Evolutionary conservation across 2,113 vertebrate genomes (phyloP), one percentile per base, ranked within the genome.

Genomic region (pig (Sus scrofa)): DNA sequence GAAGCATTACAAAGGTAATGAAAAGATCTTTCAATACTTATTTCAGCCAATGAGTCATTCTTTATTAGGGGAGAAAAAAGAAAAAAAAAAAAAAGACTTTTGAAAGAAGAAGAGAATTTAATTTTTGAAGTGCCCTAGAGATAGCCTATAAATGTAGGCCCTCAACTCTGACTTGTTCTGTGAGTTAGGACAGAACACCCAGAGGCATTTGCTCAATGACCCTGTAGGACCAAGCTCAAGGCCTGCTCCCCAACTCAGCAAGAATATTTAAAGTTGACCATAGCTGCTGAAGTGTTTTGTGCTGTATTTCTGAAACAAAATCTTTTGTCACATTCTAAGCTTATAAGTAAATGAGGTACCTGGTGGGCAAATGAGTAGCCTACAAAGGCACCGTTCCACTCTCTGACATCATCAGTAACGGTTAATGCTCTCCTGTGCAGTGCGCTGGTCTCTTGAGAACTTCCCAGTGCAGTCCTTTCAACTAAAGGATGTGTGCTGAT

Each of bases 311-410:
- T 79, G 84, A 92, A 88, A 56, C 63, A 63, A 70, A 89, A 96
- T 65, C 89, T 74, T 93, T 0, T 54, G 52, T 92, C 39, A 52
- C 3, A 0, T 74, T 82, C 44, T 91, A 8, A 83, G 77, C 82
- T 93, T 94, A 87, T 95, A 93, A 97, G 92, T 96, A 94, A 95
- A n/a, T 84, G 52, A 96, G 37, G 39, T 77, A 62, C 56, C 32
- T 44, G 13, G 37, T 79, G 71, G 82, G 52, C 68, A 95, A 85
- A 91, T 83, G 77, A 56, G 24, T 32, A 62, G 19, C n/a, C 16
- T 87, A 56, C 75, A 92, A 34, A 95, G 81, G 30, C 88, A 50
- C 63, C 0, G 1, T 70, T 86, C n/a, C 30, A 14, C 34, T 58
- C 44, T 62, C 63, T 93, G 86, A 84, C 26, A 44, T 93, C 88